A percentile compares a stretch with the other conserved stretches of the same genome.
These are phyloP conservation scores for Bombus picipes DNA, from an alignment of 1,140 invertebrate species.

Conservation along the genomic window DNA sequence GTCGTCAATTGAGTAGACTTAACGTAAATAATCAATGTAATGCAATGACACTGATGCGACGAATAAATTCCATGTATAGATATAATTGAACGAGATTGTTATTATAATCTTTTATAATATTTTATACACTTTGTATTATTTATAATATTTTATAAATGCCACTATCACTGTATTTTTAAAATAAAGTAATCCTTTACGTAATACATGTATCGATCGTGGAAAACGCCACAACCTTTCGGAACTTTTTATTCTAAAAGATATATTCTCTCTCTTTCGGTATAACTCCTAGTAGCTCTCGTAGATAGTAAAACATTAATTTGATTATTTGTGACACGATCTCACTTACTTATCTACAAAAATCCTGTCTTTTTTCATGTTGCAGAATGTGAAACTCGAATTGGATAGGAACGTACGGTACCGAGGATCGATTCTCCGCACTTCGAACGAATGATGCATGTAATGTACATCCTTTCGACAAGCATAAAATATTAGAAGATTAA, in stretches of 20 bases:
- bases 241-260: no score
- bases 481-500: background rate
- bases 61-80: background rate
- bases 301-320: background rate
- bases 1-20: background rate
- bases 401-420: no score
- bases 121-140: no score
- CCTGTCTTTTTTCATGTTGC: background rate
- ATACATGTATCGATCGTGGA: no score
- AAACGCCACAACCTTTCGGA: no score
- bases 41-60: background rate
- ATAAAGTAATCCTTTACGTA: no score
- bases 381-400: background rate
- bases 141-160: no score
- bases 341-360: background rate
- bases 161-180: no score
- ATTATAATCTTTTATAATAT: no score
- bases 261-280: no score
- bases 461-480: background rate
- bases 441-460: background rate
- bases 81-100: background rate
- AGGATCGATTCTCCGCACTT: background rate
- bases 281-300: no score
- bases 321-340: background rate
- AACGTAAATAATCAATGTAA: background rate